Evolutionary conservation across 2,797 vertebrate genomes (phyloP), one percentile per base, ranked within the genome.

Genomic region (Agapornis canus): DNA sequence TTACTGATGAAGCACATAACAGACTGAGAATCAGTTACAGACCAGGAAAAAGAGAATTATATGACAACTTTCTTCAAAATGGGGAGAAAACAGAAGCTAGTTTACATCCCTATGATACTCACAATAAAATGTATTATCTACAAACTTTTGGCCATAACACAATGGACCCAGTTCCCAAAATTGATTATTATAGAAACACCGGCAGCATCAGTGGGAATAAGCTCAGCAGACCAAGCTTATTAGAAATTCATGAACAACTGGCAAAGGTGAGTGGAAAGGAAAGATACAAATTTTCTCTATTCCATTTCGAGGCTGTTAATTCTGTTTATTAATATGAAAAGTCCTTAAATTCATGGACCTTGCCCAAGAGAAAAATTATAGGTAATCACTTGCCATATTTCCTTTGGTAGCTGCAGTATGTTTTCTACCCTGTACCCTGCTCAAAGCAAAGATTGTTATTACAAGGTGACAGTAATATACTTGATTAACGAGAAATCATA

Each of bases 141-240:
- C 98, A 98, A 92, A 99, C 99, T 31, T 99, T 99, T 61, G 99
- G 99, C 35, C 99, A 99, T 84, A 98, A 99, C 95, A 99, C 99
- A 18, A 48, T 99, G 97, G 99, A 99, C 79, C 98, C 98, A 2
- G 97, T 99, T 93, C 99, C 99, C 57, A 98, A 98, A 95, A 99
- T 99, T 20, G 98, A 99, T 97, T 99, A 99, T 97, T 99, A 99
- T n/a, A 98, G 99, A 60, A 99, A 99, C 49, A 98, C 98, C 0
- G 99, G 99, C 94, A 99, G 99, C 1, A 2, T 99, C 93, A 99
- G 99, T 9, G 99, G 99, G n/a, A 98, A 98, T 80, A 98, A 99
- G 78, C 96, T 98, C 39, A 98, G 95, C 89, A 97, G 99, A 69
- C 99, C 99, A 9, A 99, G 99, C 49, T 98, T 99, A 95, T 98